phyloP scores from a whole-genome alignment of 1,140 invertebrate species.

The Papilio aristodemus region DNA sequence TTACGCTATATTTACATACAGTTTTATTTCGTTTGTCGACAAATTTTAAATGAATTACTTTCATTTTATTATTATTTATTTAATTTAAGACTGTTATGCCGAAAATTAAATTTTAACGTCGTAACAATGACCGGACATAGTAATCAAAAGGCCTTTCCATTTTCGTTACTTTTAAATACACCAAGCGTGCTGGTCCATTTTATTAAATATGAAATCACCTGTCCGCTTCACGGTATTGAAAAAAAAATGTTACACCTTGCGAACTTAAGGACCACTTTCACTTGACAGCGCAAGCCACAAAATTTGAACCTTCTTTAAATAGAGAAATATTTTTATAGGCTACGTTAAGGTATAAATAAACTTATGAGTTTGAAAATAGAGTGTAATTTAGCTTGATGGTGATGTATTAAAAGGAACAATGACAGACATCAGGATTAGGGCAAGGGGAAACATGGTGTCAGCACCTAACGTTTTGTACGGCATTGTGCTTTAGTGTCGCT shows the following conservation, averaged over 20 bases:
- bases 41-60: background rate
- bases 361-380: constrained; percentile 38
- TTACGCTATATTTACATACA: background rate
- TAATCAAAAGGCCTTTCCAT: constrained; percentile 53
- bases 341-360: constrained; percentile 35
- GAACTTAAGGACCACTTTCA: constrained; percentile 42
- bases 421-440: constrained; percentile 58
- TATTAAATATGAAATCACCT: constrained; percentile 56
- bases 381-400: constrained; percentile 41
- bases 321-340: constrained; percentile 55
- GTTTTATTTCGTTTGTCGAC: too few relatives aligned
- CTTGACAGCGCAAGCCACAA: constrained; percentile 36
- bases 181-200: constrained; percentile 48
- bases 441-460: constrained; percentile 58
- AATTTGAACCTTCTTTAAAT: constrained; percentile 56
- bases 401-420: constrained; percentile 45
- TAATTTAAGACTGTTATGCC: background rate
- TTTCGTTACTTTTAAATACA: constrained; percentile 64
- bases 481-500: constrained; percentile 52
- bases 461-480: constrained; percentile 49
- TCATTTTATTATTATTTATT: background rate
- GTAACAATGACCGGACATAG: background rate
- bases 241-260: constrained; percentile 41
- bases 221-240: constrained; percentile 34
- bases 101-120: constrained; percentile 11